phyloP scores from a whole-genome alignment of 2,888 invertebrate genomes.

The Cremastinae sp. region DNA sequence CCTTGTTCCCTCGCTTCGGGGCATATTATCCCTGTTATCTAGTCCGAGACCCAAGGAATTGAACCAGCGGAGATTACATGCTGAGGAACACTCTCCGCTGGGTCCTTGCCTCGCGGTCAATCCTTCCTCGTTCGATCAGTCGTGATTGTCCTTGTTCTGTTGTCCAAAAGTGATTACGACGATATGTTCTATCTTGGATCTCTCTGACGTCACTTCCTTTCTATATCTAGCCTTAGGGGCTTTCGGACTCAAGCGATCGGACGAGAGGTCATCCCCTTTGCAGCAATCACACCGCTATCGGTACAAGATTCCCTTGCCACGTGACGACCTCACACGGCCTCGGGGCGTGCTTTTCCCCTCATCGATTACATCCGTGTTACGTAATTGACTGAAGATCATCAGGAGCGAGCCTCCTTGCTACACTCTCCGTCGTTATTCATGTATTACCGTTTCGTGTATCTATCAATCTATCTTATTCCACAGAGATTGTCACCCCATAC shows the following conservation, averaged over 20 bases:
- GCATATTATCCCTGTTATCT: slow-evolving; percentile 17
- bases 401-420: slow-evolving; percentile 28
- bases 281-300: slow-evolving; percentile 47
- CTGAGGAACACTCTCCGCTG: slow-evolving; percentile 47
- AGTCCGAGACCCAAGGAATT: background rate
- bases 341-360: slow-evolving; percentile 21
- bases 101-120: slow-evolving; percentile 43
- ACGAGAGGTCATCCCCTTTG: slow-evolving; percentile 51
- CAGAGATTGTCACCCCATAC: background rate
- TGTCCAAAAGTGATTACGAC: slow-evolving; percentile 54
- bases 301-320: slow-evolving; percentile 43
- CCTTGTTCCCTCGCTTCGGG: slow-evolving; percentile 32
- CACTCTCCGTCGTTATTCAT: slow-evolving; percentile 8
- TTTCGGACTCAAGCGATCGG: slow-evolving; percentile 27
- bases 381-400: slow-evolving; percentile 57
- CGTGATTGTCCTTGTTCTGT: slow-evolving; percentile 27
- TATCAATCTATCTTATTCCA: slow-evolving; percentile 15
- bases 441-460: slow-evolving; percentile 22
- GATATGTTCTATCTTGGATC: slow-evolving; percentile 9
- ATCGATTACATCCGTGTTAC: slow-evolving; percentile 33
- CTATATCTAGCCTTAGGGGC: slow-evolving; percentile 39
- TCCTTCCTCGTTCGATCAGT: slow-evolving; percentile 41
- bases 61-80: slow-evolving; percentile 52
- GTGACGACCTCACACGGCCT: slow-evolving; percentile 33
- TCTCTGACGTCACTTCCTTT: slow-evolving; percentile 4